Evolutionary conservation across 2,113 vertebrate genomes (phyloP).

Genomic region (Thryonomys swinderianus): DNA sequence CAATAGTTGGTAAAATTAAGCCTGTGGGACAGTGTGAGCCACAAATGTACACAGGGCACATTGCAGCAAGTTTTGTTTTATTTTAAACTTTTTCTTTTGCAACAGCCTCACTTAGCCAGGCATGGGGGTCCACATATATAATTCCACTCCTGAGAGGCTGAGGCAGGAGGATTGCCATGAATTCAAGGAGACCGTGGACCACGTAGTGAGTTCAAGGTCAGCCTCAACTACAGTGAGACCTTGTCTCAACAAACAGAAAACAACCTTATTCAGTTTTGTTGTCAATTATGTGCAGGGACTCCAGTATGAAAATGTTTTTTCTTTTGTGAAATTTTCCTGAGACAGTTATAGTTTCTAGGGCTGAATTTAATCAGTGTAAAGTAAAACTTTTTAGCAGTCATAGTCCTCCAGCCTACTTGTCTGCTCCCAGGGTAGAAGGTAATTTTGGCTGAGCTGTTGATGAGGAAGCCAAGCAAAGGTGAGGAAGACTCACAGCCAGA

Average conservation of each 20-base stretch:
- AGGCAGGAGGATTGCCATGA: neutral
- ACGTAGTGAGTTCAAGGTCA: neutral
- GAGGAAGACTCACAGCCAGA: neutral
- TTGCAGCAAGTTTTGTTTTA: accelerated
- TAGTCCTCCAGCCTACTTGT: neutral
- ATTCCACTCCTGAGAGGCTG: neutral
- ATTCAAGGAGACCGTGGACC: neutral
- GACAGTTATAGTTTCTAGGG: neutral
- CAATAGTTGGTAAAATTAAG: neutral
- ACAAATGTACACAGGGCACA: neutral
- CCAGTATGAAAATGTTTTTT: neutral
- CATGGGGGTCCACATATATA: neutral
- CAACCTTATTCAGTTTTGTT: neutral
- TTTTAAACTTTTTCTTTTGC: neutral
- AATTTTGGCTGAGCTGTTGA: too few species aligned
- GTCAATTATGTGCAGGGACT: neutral
- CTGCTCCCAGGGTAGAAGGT: neutral
- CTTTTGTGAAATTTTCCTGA: neutral
- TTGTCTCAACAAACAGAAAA: neutral
- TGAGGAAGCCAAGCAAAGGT: neutral
- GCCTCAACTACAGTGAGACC: neutral
- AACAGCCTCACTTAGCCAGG: neutral
- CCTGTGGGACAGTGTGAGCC: neutral
- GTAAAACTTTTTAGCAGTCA: neutral
- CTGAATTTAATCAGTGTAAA: neutral